These are phyloP conservation scores for Nymphicus hollandicus DNA, from an alignment of 2,113 vertebrate species.

Conservation along the genomic window DNA sequence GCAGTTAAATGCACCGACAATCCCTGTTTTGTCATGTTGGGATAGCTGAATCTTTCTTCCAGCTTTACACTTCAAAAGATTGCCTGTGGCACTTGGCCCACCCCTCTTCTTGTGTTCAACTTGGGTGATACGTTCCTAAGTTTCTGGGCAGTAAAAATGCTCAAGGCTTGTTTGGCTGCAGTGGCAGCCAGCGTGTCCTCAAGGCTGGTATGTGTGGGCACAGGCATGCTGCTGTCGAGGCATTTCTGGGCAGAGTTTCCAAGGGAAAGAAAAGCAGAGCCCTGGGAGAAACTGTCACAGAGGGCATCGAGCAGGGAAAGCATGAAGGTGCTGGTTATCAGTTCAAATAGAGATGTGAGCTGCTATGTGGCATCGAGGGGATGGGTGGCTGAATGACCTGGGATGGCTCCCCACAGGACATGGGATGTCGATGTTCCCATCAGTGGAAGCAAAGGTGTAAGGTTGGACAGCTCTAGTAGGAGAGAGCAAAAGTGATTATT, in stretches of 20 bases:
- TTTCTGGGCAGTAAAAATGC: background rate
- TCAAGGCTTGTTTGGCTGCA: background rate
- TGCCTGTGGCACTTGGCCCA: background rate
- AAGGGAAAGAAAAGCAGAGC: background rate
- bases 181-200: background rate
- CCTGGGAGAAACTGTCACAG: background rate
- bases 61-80: background rate
- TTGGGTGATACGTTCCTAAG: background rate
- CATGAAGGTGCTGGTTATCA: background rate
- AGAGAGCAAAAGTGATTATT: background rate
- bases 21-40: background rate
- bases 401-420: background rate
- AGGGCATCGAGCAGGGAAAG: background rate
- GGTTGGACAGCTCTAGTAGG: background rate
- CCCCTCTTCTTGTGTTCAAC: background rate
- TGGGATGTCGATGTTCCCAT: background rate
- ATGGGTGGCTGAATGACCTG: background rate
- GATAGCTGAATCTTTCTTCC: background rate
- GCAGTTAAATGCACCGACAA: background rate
- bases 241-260: background rate
- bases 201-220: background rate
- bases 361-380: fast-evolving
- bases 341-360: background rate
- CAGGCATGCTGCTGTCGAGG: background rate
- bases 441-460: background rate